A percentile compares a stretch with the other conserved stretches of the same genome.
phyloP scores from a whole-genome alignment of 2,113 vertebrate genomes.

The Lasiurus cinereus region DNA sequence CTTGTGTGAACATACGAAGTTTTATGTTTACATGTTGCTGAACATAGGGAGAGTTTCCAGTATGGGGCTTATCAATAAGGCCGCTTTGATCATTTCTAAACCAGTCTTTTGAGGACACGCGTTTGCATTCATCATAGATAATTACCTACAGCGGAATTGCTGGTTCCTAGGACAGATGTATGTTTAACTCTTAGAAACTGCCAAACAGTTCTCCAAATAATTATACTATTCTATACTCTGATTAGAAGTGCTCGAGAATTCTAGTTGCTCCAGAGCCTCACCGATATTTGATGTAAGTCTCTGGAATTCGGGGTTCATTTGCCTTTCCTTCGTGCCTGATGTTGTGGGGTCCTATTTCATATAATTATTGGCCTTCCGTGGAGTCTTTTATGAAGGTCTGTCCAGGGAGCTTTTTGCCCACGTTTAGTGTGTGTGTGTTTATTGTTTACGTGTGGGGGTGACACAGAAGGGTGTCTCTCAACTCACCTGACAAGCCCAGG shows the following conservation, averaged over 20 bases:
- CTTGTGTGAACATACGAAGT: neutral
- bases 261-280: neutral
- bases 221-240: neutral
- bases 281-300: neutral
- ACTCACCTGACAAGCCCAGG: neutral
- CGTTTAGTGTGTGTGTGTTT: neutral
- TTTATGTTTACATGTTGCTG: neutral
- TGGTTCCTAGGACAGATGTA: neutral
- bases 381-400: neutral
- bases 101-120: neutral
- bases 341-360: neutral
- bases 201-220: neutral
- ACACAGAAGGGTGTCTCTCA: conserved; percentile 26
- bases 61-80: neutral
- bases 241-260: neutral
- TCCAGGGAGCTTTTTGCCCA: neutral
- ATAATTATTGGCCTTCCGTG: neutral
- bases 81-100: conserved; percentile 27
- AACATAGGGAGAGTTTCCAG: neutral
- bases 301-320: conserved; percentile 18
- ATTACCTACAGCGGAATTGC: neutral
- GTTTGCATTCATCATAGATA: conserved; percentile 32
- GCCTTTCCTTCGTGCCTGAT: conserved; percentile 8
- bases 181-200: conserved; percentile 18
- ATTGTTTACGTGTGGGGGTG: neutral